phyloP scores from a whole-genome alignment of 2,888 invertebrate genomes.

The Andrena fulva region DNA sequence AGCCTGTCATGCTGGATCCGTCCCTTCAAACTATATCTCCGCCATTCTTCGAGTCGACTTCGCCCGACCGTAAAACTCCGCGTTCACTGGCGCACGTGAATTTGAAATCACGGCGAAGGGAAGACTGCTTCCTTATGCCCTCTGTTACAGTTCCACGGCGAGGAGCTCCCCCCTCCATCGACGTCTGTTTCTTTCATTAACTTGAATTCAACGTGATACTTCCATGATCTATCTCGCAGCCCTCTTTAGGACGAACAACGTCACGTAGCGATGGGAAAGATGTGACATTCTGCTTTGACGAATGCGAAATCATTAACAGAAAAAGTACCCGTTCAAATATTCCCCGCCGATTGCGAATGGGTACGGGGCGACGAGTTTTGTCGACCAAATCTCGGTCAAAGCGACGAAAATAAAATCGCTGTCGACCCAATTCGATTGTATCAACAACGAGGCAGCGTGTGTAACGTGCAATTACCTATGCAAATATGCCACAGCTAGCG shows the following conservation, averaged over 20 bases:
- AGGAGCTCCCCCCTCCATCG: not conserved
- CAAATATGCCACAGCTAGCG: slow-evolving; percentile 70
- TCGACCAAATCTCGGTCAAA: slow-evolving; percentile 64
- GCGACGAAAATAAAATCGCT: slow-evolving; percentile 75
- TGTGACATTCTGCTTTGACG: not conserved
- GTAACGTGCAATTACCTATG: slow-evolving; percentile 78
- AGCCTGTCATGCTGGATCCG: slow-evolving; percentile 39
- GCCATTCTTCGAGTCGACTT: slow-evolving; percentile 40
- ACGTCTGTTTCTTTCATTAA: not conserved
- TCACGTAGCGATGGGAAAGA: not conserved
- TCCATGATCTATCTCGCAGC: not conserved
- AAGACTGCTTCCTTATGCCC: not conserved
- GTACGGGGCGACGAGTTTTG: slow-evolving; percentile 3
- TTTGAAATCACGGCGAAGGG: slow-evolving; percentile 32
- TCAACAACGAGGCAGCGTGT: slow-evolving; percentile 69
- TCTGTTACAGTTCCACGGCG: not conserved
- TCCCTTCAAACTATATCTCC: slow-evolving; percentile 28
- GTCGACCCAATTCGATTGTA: slow-evolving; percentile 74
- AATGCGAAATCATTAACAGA: slow-evolving; percentile 6
- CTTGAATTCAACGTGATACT: not conserved
- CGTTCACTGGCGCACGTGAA: slow-evolving; percentile 25
- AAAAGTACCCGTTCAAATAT: not conserved
- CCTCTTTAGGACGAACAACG: not conserved
- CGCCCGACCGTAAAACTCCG: slow-evolving; percentile 37
- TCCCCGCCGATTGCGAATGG: not conserved